A percentile compares a stretch with the other conserved stretches of the same genome.
Evolutionary conservation across 2,888 invertebrate species (phyloP).

Genomic region (Nomada goodeniana): DNA sequence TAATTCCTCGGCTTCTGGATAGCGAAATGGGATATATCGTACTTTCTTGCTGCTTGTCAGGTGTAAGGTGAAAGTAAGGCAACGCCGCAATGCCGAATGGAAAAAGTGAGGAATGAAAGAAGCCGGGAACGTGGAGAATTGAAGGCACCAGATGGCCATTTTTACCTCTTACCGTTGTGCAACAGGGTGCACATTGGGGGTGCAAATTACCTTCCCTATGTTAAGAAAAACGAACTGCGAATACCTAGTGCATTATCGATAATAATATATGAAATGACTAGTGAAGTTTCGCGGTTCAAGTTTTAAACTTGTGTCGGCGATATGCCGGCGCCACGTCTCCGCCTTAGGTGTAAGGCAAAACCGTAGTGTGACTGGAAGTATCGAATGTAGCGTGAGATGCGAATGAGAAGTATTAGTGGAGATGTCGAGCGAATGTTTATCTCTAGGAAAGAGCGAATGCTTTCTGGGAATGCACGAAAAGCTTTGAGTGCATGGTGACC

Average conservation of each 20-base stretch:
- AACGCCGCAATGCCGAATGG: not conserved
- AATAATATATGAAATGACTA: not conserved
- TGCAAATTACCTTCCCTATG: not conserved
- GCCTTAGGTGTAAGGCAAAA: too few relatives aligned
- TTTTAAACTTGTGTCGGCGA: too few relatives aligned
- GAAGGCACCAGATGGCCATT: constrained; percentile 26
- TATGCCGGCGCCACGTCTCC: too few relatives aligned
- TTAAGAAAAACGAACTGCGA: not conserved
- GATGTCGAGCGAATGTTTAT: too few relatives aligned
- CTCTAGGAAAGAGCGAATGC: too few relatives aligned
- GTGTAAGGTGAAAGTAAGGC: not conserved
- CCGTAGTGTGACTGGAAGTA: too few relatives aligned
- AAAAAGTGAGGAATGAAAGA: constrained; percentile 17
- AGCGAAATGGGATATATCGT: constrained; percentile 8
- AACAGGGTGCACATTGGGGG: not conserved
- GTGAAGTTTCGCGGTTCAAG: too few relatives aligned
- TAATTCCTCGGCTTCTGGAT: not conserved
- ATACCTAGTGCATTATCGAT: not conserved
- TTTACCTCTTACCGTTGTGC: constrained; percentile 1
- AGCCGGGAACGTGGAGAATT: constrained; percentile 44
- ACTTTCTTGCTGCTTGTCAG: not conserved
- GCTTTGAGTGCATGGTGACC: too few relatives aligned
- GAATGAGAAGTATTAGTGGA: too few relatives aligned
- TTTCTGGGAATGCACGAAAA: too few relatives aligned
- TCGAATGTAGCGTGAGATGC: too few relatives aligned